Evolutionary conservation across 2,797 vertebrate species (phyloP).

Genomic region (Sebastiscus tertius): DNA sequence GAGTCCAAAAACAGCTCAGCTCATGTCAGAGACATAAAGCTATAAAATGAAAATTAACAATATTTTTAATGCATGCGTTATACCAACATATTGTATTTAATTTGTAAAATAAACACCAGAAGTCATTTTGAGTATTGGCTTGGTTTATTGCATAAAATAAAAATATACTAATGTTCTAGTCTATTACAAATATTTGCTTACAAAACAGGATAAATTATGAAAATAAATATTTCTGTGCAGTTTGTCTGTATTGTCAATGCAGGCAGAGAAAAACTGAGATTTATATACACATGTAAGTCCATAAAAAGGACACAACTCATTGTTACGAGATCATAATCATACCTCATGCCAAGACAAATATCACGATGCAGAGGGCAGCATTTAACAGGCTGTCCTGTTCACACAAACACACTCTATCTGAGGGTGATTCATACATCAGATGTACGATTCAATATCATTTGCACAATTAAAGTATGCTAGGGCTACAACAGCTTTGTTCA

Average conservation of each 20-base stretch:
- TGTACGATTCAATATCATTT: conserved; percentile 20
- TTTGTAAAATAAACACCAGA: conserved; percentile 10
- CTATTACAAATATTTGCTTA: conserved; percentile 73
- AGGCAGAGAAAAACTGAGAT: conserved; percentile 50
- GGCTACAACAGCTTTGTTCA: conserved; percentile 22
- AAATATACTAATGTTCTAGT: conserved; percentile 61
- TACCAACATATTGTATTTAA: neutral
- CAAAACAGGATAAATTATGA: conserved; percentile 78
- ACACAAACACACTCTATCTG: neutral
- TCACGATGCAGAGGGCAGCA: conserved; percentile 17
- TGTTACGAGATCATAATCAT: conserved; percentile 24
- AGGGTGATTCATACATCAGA: conserved; percentile 7
- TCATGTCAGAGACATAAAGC: neutral
- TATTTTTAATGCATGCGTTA: neutral
- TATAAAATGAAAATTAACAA: neutral
- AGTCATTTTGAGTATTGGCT: conserved; percentile 23
- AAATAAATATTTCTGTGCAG: conserved; percentile 82
- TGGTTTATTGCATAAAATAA: conserved; percentile 76
- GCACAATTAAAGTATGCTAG: conserved; percentile 13
- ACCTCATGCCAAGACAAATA: conserved; percentile 33
- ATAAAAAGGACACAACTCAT: conserved; percentile 17
- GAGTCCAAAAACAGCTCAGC: neutral
- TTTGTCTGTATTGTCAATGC: conserved; percentile 57
- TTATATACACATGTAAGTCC: conserved; percentile 16
- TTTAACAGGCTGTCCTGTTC: neutral